These are phyloP conservation scores for Chrysopilus asiliformis DNA, from an alignment of 2,888 invertebrate genomes.

Conservation along the genomic window DNA sequence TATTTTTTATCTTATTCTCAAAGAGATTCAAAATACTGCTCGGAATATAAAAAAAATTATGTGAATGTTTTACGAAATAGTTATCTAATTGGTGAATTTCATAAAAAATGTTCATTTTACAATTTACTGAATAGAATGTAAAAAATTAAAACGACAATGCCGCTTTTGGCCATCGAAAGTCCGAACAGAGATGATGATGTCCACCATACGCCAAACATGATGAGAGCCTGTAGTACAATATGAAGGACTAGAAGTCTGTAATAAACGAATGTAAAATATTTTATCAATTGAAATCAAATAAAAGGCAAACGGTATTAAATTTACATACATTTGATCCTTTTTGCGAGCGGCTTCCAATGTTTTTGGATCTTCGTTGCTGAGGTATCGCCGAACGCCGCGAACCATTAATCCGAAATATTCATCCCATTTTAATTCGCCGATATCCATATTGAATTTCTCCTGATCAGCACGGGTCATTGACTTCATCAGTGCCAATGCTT, in stretches of 20 bases:
- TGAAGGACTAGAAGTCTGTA: slow-evolving; percentile 53
- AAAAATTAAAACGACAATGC: slow-evolving; percentile 45
- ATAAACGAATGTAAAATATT: slow-evolving; percentile 16
- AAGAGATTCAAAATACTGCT: too few species aligned
- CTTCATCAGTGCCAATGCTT: slow-evolving; percentile 48
- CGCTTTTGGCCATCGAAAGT: slow-evolving; percentile 44
- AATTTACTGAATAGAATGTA: slow-evolving; percentile 28
- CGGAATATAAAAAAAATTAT: too few species aligned
- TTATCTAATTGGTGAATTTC: too few species aligned
- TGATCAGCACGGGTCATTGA: slow-evolving; percentile 48
- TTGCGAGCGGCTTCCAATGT: slow-evolving; percentile 55
- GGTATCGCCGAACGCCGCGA: slow-evolving; percentile 66
- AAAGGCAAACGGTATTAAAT: not conserved
- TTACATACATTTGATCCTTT: slow-evolving; percentile 55
- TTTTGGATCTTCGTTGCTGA: slow-evolving; percentile 64
- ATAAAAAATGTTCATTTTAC: too few species aligned
- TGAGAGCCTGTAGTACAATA: slow-evolving; percentile 44
- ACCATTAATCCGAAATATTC: slow-evolving; percentile 64
- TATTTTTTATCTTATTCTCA: too few species aligned
- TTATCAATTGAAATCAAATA: not conserved
- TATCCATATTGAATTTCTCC: slow-evolving; percentile 53
- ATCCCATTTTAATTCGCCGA: slow-evolving; percentile 54
- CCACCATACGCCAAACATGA: slow-evolving; percentile 50
- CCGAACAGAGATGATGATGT: slow-evolving; percentile 41
- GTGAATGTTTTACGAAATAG: too few species aligned